phyloP scores from a whole-genome alignment of 2,888 invertebrate species.

The Melanostoma scalare region DNA sequence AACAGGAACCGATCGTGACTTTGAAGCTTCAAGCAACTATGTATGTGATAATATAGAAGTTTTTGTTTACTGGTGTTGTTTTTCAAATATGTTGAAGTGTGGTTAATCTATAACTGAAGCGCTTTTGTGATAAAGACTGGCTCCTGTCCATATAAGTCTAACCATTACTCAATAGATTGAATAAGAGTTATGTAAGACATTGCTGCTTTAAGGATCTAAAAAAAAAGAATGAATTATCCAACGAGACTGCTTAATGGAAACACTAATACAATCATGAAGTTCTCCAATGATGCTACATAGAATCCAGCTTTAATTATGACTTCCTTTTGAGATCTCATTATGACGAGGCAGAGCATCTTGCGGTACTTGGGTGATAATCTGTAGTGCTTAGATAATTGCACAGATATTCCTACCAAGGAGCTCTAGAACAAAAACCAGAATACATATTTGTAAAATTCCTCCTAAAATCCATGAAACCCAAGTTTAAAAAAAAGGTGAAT shows the following conservation, averaged over 20 bases:
- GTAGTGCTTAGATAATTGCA: constrained; percentile 78
- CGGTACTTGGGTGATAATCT: constrained; percentile 76
- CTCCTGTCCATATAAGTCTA: too few relatives aligned
- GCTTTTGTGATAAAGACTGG: background rate
- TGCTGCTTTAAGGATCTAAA: constrained; percentile 61
- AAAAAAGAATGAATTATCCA: background rate
- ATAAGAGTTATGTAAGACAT: constrained; percentile 60
- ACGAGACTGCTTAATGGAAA: background rate
- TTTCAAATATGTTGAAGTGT: too few relatives aligned
- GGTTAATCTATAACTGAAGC: constrained; percentile 12
- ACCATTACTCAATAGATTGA: constrained; percentile 50
- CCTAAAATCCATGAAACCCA: background rate
- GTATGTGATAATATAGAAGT: too few relatives aligned
- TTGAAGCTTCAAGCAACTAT: too few relatives aligned
- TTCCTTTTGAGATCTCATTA: constrained; percentile 78
- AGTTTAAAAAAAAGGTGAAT: background rate
- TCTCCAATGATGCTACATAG: constrained; percentile 80
- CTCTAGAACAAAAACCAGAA: constrained; percentile 75
- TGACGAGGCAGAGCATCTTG: constrained; percentile 76
- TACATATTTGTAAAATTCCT: background rate
- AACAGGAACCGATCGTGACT: too few relatives aligned
- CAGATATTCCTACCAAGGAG: constrained; percentile 76
- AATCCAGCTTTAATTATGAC: constrained; percentile 78
- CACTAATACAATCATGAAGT: constrained; percentile 75
- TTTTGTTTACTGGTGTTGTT: too few relatives aligned